Conservation (phyloP, 2,888 invertebrate genomes). For the Erpobdella octoculata region DNA sequence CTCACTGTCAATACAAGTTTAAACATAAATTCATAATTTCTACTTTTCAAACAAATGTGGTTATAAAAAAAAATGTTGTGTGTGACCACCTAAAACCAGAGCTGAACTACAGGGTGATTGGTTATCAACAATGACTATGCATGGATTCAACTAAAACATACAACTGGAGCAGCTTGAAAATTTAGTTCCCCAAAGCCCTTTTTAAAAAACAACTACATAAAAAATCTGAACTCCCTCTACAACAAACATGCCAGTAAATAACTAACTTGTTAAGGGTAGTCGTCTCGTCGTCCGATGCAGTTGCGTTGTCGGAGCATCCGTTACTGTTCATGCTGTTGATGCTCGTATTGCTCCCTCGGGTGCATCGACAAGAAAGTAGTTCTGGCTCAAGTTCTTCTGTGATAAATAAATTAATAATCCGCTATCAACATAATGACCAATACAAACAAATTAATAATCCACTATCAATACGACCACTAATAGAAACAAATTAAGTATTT, state of each 20-base stretch:
- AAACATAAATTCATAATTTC: too few relatives aligned
- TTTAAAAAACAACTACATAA: background rate
- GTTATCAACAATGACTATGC: background rate
- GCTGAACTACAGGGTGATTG: background rate
- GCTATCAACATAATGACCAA: too few relatives aligned
- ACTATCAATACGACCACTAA: too few relatives aligned
- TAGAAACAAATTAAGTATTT: too few relatives aligned
- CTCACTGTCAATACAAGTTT: too few relatives aligned
- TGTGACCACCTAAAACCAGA: background rate
- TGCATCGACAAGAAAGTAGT: background rate
- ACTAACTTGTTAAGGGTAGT: background rate
- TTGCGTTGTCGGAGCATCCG: background rate
- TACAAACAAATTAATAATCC: too few relatives aligned
- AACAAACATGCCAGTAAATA: background rate
- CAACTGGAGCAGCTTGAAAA: background rate
- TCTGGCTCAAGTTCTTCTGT: background rate
- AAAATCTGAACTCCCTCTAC: background rate
- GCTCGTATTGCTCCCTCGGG: background rate
- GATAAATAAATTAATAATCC: too few relatives aligned
- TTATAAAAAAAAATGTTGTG: background rate
- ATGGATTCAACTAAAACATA: background rate
- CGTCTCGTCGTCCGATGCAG: background rate
- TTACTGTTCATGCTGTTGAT: background rate
- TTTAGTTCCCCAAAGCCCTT: background rate
- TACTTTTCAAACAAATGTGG: too few relatives aligned